Base-by-base conservation (phyloP, 2,797 vertebrate species). In the Bryconaethiops microstoma region DNA sequence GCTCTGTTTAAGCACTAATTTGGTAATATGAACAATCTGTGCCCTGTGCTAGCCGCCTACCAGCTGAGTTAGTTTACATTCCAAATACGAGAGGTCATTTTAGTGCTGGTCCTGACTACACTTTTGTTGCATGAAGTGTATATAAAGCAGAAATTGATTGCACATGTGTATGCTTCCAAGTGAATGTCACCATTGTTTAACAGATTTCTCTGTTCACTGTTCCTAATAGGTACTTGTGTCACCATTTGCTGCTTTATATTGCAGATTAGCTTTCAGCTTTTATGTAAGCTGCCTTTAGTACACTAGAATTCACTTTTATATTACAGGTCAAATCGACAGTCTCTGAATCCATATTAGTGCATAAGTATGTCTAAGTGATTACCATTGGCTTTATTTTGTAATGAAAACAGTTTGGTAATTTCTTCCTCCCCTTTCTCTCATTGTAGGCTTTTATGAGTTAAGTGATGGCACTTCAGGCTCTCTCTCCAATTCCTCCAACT, bases 401-500 rank as follows among this genome's bases (percentile, higher is more conserved):
- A 13, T 52, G 10, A 84, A 80, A 73, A 81, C 1, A 54, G 64
- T 69, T 80, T 86, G 68, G 74, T 83, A 73, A 83, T 78, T 48
- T 79, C 39, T 48, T 57, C 48, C 13, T 0, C 81, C 16, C 48
- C 19, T 64, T 57, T 74, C 17, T 83, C 35, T 80, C 79, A 39
- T 93, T 91, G 79, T 91, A 99, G 97, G 97, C 82, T 99, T 98
- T 95, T 99, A 97, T 81, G 97, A 99, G 87, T 91, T 97, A 90
- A 99, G 97, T 82, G 97, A 98, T 70, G 96, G 93, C 57, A 93
- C 95, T 80, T 97, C 96, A 0, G 96, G 95, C 81, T 98, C 97
- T 7, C 95, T 98, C 84, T 99, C 97, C 80, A 99, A 98, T 94
- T 99, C 97, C 0, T 98, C 97, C 62, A 98, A 99, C 93, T 99